Evolutionary conservation across 2,797 vertebrate species (phyloP), one percentile per base, ranked within the genome.

Genomic region (Schizopygopsis pylzovi): DNA sequence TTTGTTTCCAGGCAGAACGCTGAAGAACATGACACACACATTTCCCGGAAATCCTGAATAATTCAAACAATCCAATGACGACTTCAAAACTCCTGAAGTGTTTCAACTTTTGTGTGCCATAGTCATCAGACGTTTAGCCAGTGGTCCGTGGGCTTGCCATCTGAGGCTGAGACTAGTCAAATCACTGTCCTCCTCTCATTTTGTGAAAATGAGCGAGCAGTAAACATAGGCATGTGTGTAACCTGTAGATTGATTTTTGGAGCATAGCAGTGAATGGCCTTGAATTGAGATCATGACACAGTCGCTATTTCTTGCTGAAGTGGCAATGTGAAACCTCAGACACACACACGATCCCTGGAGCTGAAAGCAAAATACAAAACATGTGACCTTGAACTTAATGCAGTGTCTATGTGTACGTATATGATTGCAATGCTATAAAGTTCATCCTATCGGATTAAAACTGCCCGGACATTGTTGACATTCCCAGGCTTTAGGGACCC

Each of bases 301-400:
- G 18, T 41, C 25, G 33, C 76, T 63, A 70, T 80, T 65, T 81
- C 25, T 83, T 9, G 25, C 85, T 76, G 45, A 78, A 81, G 45
- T 45, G 67, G 67, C 43, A 79, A 84, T 18, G 45, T 59, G 82
- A 41, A 87, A 80, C 25, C 79, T 47, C 49, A 83, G 78, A 52
- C 72, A 11, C 25, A 47, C 54, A 71, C 67, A 87, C 73, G 4
- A 67, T 76, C 76, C 70, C 80, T 80, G 28, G 39, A 63, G 28
- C 72, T 77, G 49, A 71, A 77, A 84, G 49, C 15, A 37, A 78
- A 37, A 71, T 65, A 76, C 8, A 71, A 67, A 63, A 86, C 68
- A 76, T 28, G 79, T 88, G 89, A 86, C 90, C 90, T 92, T 92
- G 89, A 89, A 88, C 87, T 90, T 89, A 91, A 88, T 88, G 88